Percentiles rank a stretch among this genome's conserved stretches.
phyloP scores from a whole-genome alignment of 92 coral and sea anemone genomes.

The Porites cylindrica region DNA sequence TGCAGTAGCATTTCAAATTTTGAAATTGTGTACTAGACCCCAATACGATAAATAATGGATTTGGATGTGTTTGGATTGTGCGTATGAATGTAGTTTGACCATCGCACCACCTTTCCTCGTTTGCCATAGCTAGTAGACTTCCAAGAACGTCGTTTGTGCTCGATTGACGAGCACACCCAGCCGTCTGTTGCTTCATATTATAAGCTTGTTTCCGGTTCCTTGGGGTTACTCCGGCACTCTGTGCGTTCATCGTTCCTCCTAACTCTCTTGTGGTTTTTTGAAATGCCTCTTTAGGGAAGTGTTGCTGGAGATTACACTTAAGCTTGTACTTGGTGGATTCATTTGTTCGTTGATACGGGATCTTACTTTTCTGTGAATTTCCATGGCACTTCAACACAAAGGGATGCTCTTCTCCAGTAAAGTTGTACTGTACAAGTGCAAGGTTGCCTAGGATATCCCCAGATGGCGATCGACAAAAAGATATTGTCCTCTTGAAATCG shows the following conservation, averaged over 20 bases:
- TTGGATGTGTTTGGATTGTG: conserved; percentile 49
- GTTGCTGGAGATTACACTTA: conserved; percentile 18
- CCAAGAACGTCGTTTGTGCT: conserved; percentile 30
- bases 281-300: conserved; percentile 47
- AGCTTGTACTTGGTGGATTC: conserved; percentile 31
- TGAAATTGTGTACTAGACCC: conserved; percentile 36
- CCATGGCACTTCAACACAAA: conserved; percentile 31
- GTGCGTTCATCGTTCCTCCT: conserved; percentile 39
- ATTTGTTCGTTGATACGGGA: conserved; percentile 33
- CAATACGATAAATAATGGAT: conserved; percentile 36
- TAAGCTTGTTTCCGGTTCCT: conserved; percentile 47
- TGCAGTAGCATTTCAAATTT: conserved; percentile 42
- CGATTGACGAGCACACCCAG: conserved; percentile 1
- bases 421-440: conserved; percentile 33
- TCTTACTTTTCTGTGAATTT: conserved; percentile 27
- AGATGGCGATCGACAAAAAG: conserved; percentile 25
- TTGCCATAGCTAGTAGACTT: conserved; percentile 52
- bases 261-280: conserved; percentile 49
- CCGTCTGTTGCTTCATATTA: conserved; percentile 40
- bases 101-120: conserved; percentile 35
- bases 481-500: conserved; percentile 43
- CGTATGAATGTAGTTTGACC: conserved; percentile 38
- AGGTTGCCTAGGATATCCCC: conserved; percentile 42
- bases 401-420: conserved; percentile 25
- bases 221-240: conserved; percentile 19